Conservation (phyloP, 2,888 invertebrate genomes). For the Lasioglossum oenotherae region DNA sequence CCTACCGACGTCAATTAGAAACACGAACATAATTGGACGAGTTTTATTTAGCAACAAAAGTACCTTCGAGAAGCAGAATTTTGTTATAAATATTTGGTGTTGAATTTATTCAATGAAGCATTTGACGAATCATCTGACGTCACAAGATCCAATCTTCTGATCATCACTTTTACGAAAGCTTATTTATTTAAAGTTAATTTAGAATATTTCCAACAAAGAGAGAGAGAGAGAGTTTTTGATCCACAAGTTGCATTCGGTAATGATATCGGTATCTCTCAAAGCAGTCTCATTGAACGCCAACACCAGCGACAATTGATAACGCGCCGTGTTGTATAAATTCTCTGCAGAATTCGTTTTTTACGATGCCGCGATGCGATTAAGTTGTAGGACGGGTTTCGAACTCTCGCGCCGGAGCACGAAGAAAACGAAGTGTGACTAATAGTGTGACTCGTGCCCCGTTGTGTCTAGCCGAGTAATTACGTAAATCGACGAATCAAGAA, state of each 20-base stretch:
- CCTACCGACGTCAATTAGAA: not conserved
- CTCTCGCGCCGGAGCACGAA: not conserved
- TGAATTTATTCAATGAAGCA: no score
- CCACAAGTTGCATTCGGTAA: not conserved
- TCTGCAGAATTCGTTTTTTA: not conserved
- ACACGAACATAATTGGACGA: not conserved
- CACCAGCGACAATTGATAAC: not conserved
- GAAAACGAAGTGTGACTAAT: slow-evolving; percentile 25
- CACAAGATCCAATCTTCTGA: no score
- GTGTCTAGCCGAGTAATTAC: not conserved
- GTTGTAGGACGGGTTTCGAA: slow-evolving; percentile 18
- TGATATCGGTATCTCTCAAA: not conserved
- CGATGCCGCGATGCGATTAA: slow-evolving; percentile 5
- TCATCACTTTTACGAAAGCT: not conserved
- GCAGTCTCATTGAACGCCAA: not conserved
- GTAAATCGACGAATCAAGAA: slow-evolving; percentile 3
- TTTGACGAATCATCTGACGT: no score
- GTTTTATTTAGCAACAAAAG: not conserved
- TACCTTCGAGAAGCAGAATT: not conserved
- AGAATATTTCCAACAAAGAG: not conserved
- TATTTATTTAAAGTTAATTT: no score
- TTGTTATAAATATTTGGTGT: no score
- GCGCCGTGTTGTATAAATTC: not conserved
- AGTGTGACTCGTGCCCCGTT: not conserved
- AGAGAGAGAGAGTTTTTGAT: not conserved